Evolutionary conservation across 92 coral and sea anemone species (phyloP), one percentile per base, ranked within the genome.

Genomic region (Zoanthus gigantus): DNA sequence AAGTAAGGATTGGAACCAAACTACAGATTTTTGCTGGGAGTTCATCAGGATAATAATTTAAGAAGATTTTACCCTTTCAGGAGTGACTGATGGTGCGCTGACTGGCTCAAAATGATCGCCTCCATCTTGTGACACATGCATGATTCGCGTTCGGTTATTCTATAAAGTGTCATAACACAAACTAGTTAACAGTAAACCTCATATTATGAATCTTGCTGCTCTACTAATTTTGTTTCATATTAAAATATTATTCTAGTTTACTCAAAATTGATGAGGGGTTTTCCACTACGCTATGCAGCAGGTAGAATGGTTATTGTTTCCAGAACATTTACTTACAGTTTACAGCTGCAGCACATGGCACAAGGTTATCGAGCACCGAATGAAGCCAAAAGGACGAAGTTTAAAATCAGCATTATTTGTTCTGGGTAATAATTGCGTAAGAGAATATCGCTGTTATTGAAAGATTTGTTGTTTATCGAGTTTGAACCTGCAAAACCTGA

Each of bases 111-210:
- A 91, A 12, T 86, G 76, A 58, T 95, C 96, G 8, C 98, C 98
- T 16, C 98, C 96, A 93, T 93, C 58, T 37, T 90, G 88, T 5
- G 98, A 95, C 47, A 95, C 96, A 81, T 95, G 96, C 96, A 95
- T 95, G 9, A 93, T 88, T 48, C 98, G 93, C 7, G 96, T 93
- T 9, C 63, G 73, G 83, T 95, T 93, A 79, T 91, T 91, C 98
- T 95, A 13, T 6, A 78, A 80, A 29, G n/a, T 18, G 30, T 23
- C n/a, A 76, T 11, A 56, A 74, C 14, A 44, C 17, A 13, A 48
- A 29, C 10, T 8, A 11, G 47, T 30, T 13, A 71, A 7, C 4
- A 14, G 46, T 31, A 71, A 28, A n/a, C 9, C 6, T 12, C 42
- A 37, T 4, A 50, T 50, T 50, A 50, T 50, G 56, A 3, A 7